Percentiles rank a stretch among this genome's conserved stretches.
These are phyloP conservation scores for Catharus bicknelli DNA, from an alignment of 2,113 vertebrate species.

Conservation along the genomic window DNA sequence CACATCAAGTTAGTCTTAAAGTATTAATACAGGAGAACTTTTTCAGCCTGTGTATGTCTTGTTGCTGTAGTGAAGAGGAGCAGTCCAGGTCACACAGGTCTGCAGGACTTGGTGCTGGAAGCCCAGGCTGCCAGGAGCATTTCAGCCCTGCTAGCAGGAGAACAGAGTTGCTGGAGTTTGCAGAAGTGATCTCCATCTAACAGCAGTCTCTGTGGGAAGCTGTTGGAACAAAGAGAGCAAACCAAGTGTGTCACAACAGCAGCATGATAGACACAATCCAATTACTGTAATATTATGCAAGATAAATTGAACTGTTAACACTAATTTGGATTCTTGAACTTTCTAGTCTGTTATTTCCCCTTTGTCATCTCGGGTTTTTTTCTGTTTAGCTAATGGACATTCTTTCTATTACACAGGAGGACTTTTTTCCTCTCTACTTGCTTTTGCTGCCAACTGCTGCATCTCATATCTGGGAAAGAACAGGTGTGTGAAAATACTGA, in stretches of 20 bases:
- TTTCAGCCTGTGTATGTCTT: neutral
- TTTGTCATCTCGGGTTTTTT: neutral
- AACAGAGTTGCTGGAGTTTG: neutral
- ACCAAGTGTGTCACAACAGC: neutral
- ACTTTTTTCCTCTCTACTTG: neutral
- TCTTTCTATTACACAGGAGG: neutral
- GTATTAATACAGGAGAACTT: neutral
- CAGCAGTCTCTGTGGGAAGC: neutral
- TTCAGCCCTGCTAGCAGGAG: neutral
- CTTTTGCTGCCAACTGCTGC: slow-evolving; percentile 8
- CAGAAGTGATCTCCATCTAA: neutral
- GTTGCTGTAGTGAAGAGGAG: neutral
- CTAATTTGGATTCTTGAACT: slow-evolving; percentile 59
- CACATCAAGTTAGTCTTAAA: neutral
- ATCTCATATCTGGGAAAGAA: neutral
- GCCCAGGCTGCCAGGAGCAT: accelerated
- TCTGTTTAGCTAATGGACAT: neutral
- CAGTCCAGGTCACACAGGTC: neutral
- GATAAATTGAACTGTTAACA: slow-evolving; percentile 53
- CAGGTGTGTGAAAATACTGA: slow-evolving; percentile 17
- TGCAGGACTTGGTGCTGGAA: neutral
- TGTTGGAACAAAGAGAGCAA: neutral
- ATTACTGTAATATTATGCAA: slow-evolving; percentile 48
- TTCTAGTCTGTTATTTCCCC: slow-evolving; percentile 31
- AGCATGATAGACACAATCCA: slow-evolving; percentile 22